These are phyloP conservation scores for Agonum fuliginosum DNA, from an alignment of 2,888 invertebrate genomes.

Conservation along the genomic window DNA sequence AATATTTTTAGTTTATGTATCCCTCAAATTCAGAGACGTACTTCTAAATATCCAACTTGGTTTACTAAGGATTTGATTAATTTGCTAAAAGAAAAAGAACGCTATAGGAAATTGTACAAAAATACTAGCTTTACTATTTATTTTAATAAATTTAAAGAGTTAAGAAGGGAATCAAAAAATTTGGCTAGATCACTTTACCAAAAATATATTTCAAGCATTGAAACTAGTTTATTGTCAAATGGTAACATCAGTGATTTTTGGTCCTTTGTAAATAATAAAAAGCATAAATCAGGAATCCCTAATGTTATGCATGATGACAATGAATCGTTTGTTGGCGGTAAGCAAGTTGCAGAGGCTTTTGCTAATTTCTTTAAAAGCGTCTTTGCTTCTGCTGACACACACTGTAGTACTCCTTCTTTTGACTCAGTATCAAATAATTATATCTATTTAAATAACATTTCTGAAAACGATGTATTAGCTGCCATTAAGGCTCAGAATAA, in stretches of 20 bases:
- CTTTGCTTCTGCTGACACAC: no score
- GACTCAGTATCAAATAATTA: not conserved
- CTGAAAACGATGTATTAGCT: no score
- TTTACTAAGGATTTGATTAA: not conserved
- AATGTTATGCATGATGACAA: not conserved
- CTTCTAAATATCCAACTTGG: not conserved
- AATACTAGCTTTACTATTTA: not conserved
- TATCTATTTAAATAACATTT: not conserved
- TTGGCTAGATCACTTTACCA: not conserved
- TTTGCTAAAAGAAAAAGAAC: not conserved
- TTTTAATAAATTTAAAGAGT: not conserved
- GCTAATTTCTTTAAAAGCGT: no score
- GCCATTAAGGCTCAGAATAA: not conserved
- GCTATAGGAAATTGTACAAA: not conserved
- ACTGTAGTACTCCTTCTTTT: no score
- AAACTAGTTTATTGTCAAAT: not conserved
- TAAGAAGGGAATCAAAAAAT: not conserved
- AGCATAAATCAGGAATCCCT: not conserved
- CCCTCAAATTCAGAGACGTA: not conserved
- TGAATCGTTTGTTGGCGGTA: not conserved
- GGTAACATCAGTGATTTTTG: not conserved
- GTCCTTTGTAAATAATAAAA: not conserved
- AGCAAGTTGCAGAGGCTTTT: no score
- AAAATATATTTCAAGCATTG: not conserved
- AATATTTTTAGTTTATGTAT: not conserved